Evolutionary conservation across 1,140 invertebrate species (phyloP), one percentile per base, ranked within the genome.

Genomic region (Diabrotica undecimpunctata): DNA sequence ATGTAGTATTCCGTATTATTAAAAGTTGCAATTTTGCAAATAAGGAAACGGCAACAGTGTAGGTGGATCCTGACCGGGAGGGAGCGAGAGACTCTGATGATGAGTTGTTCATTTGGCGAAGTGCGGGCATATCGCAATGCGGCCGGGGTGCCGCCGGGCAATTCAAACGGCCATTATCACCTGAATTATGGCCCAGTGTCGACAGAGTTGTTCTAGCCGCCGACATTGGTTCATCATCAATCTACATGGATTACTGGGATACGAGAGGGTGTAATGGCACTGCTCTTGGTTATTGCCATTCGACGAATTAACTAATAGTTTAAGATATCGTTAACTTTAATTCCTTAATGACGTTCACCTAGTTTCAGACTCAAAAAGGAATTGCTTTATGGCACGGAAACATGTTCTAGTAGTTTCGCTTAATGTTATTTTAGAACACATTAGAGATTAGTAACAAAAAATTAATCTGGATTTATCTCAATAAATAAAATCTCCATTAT

Each of bases 31-130:
- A 25, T 25, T 25, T 25, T 25, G 25, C 25, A 25, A 25, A 25
- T 25, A 25, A 35, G 25, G 25, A 54, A 54, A 8, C 53, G 53
- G 12, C 53, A 54, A 54, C 53, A 13, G 60, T 39, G 53, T 63
- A 62, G 65, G 67, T 61, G 52, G 46, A 51, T 35, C 54, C 55
- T 62, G 65, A 65, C 66, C 50, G 50, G 70, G 66, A 37, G 36
- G 35, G 25, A 67, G 67, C 69, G 69, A 69, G 62, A 64, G 41
- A 50, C 36, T 11, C 38, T 41, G 58, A 73, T 73, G 72, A 71
- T 71, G 72, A 73, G 72, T 71, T 71, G 72, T 73, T 73, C 72
- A 72, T 73, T 73, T 73, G 70, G 72, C 70, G 69, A 71, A 73
- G 70, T 73, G 72, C 70, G 70, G 65, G 70, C 67, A 72, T 72